A percentile compares a stretch with the other conserved stretches of the same genome.
Evolutionary conservation across 2,113 vertebrate species (phyloP).

Genomic region (Nannospalax galili): DNA sequence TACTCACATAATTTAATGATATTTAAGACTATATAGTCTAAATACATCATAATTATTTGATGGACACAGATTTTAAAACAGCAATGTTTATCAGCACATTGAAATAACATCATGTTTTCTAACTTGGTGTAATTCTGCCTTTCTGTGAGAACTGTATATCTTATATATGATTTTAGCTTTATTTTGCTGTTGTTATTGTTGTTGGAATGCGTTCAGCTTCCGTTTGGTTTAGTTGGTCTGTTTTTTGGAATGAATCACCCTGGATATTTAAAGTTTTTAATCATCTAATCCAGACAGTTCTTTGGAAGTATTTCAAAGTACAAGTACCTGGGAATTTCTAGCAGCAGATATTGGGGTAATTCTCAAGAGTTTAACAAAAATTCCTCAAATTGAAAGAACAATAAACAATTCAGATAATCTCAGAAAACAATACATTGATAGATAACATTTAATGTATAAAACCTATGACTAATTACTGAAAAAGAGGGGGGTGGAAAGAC

Average conservation of each 20-base stretch:
- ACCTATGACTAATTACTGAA: no score
- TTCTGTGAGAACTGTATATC: neutral
- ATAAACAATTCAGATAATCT: neutral
- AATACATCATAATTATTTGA: neutral
- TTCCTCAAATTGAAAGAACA: neutral
- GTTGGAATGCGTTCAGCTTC: neutral
- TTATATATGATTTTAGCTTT: neutral
- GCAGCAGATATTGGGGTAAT: neutral
- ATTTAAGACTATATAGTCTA: neutral
- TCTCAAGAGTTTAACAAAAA: neutral
- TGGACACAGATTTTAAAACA: neutral
- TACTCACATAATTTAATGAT: neutral
- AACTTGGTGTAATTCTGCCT: conserved; percentile 25
- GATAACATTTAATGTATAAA: no score
- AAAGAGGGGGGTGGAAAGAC: no score
- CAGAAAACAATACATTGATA: neutral
- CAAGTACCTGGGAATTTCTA: neutral
- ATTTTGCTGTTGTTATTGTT: neutral
- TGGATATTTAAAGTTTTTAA: neutral
- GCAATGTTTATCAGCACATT: neutral
- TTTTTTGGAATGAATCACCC: neutral
- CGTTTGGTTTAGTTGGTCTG: neutral
- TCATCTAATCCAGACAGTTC: neutral
- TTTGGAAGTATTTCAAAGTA: conserved; percentile 19
- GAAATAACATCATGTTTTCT: neutral